Percentiles rank a stretch among this genome's conserved stretches.
phyloP scores from a whole-genome alignment of 2,888 invertebrate genomes.

The Pterostichus madidus region DNA sequence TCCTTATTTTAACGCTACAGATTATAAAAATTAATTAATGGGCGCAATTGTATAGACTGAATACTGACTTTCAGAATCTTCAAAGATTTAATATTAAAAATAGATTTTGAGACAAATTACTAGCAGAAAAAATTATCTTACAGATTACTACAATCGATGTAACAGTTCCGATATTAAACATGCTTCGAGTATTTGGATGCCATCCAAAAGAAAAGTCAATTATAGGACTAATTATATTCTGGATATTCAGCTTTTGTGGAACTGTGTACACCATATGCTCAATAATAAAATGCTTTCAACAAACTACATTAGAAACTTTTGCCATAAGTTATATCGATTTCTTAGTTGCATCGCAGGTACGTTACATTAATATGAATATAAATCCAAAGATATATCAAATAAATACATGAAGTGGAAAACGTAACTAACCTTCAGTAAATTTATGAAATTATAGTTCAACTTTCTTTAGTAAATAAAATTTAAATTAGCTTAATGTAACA shows the following conservation, averaged over 20 bases:
- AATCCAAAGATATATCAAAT: neutral
- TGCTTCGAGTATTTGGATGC: conserved; percentile 33
- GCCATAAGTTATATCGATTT: conserved; percentile 43
- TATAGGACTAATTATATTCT: conserved; percentile 17
- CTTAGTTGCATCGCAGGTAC: conserved; percentile 53
- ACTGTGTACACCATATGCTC: conserved; percentile 4
- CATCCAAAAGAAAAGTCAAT: conserved; percentile 42
- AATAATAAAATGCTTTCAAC: conserved; percentile 47
- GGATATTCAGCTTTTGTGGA: conserved; percentile 34
- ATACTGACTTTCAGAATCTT: neutral
- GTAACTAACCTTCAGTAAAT: neutral
- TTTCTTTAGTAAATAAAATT: neutral
- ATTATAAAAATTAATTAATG: too few species aligned
- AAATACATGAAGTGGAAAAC: conserved; percentile 8
- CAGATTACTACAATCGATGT: conserved; percentile 44
- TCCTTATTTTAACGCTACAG: too few species aligned
- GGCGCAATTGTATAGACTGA: too few species aligned
- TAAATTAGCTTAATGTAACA: too few species aligned
- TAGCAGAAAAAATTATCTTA: neutral
- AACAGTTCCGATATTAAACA: neutral
- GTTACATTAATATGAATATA: neutral
- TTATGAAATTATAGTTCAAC: neutral
- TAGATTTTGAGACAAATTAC: neutral
- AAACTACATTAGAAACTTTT: conserved; percentile 47
- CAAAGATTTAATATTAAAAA: neutral